phyloP scores from a whole-genome alignment of 2,113 vertebrate genomes.

The Puma concolor region DNA sequence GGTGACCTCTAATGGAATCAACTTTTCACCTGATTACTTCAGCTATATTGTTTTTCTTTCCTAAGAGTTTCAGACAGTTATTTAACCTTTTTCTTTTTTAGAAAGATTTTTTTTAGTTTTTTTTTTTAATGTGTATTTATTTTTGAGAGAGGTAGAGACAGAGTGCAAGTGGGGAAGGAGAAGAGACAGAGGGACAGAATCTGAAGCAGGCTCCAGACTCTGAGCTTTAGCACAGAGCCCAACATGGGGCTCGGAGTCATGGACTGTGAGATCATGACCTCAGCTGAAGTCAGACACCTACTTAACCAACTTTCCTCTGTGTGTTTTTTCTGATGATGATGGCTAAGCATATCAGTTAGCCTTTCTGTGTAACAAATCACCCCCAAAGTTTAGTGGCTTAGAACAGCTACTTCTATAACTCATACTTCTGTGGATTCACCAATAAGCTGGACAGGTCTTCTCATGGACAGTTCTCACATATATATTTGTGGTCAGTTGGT shows the following conservation, averaged over 20 bases:
- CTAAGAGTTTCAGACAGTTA: not conserved
- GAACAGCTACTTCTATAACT: not conserved
- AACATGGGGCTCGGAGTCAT: too few species aligned
- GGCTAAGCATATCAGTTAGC: too few species aligned
- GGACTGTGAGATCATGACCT: too few species aligned
- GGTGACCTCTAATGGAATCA: conserved; percentile 68
- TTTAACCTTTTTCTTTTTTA: not conserved
- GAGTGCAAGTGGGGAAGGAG: too few species aligned
- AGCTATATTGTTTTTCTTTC: conserved; percentile 53
- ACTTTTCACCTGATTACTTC: conserved; percentile 65
- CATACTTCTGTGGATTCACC: not conserved
- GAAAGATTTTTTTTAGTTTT: too few species aligned
- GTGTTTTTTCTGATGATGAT: not conserved
- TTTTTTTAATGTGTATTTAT: too few species aligned
- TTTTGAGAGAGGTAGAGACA: too few species aligned
- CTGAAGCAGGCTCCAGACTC: too few species aligned
- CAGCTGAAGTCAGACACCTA: too few species aligned
- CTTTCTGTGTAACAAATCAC: not conserved
- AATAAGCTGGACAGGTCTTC: not conserved
- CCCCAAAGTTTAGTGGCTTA: not conserved
- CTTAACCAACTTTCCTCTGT: not conserved
- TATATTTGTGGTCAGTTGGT: not conserved
- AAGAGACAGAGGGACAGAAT: too few species aligned
- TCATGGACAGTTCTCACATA: not conserved
- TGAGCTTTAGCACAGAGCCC: too few species aligned